Base-by-base conservation (phyloP, 2,888 invertebrate species). In the Teleogryllus oceanicus region DNA sequence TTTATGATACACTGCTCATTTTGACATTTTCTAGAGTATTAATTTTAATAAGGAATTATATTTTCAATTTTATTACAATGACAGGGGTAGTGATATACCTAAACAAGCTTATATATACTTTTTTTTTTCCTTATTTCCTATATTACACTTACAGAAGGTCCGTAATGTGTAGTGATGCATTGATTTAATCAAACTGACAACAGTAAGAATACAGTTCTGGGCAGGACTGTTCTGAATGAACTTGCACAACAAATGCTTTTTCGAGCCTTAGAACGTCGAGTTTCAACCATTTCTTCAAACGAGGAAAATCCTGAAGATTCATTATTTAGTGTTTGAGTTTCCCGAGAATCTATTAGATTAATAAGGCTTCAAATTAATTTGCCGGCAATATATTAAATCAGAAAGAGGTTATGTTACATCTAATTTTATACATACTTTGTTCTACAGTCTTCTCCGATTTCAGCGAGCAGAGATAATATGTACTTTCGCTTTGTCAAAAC, bases 191-290 rank as follows among this genome's bases (percentile, higher is more conserved):
- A 87, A 92, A 92, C 83, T 90, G 88, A 49, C 89, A 89, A 86
- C 95, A 95, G 85, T 94, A 93, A 5, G 89, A 87, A 85, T 92
- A 89, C 79, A 95, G 87, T 86, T 94, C 93, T 77, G 86, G 86
- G 84, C 90, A 92, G 0, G 93, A 94, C 78, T 91, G 89, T 79
- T 91, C 90, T 0, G 94, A 93, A 84, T 92, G 91, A 2, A 95
- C 92, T 88, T 95, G 94, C 10, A 96, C 91, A 51, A 95, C 87
- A 80, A n/a, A 95, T 88, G 87, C 93, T 94, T 81, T 90, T 89
- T 78, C 87, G 87, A 0, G 95, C 94, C 86, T 95, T 90, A 3
- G 87, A 85, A 85, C 92, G 90, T 83, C 94, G 90, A 49, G 87
- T 86, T 74, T 88, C 86, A 76, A 92, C 87, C 83, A 92, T 86